Evolutionary conservation across 2,888 invertebrate genomes (phyloP).

Genomic region (Stenotaenia linearis): DNA sequence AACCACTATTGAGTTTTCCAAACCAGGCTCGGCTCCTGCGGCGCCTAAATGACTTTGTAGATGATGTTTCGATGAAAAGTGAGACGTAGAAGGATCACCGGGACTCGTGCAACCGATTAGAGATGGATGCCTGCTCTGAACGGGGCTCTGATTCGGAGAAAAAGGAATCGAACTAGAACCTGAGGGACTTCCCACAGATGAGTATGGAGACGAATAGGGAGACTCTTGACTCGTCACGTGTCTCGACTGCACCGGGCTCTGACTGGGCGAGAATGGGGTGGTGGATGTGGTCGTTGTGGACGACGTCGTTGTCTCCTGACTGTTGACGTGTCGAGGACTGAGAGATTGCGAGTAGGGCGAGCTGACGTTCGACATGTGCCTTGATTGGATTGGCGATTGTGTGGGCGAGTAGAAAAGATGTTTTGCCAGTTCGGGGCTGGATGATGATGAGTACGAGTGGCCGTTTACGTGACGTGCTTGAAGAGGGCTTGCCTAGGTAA

Average conservation of each 20-base stretch:
- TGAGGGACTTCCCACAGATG: constrained; percentile 36
- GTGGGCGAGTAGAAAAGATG: constrained; percentile 70
- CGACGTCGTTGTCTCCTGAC: constrained; percentile 29
- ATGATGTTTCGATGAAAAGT: constrained; percentile 13
- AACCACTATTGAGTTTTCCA: constrained; percentile 9
- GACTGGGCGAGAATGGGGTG: constrained; percentile 34
- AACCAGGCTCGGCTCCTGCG: not conserved
- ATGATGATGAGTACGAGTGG: constrained; percentile 37
- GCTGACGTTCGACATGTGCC: constrained; percentile 56
- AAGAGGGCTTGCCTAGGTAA: constrained; percentile 33
- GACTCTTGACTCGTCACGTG: constrained; percentile 36
- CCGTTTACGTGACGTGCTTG: constrained; percentile 36
- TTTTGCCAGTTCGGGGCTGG: constrained; percentile 37
- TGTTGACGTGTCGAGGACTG: constrained; percentile 34
- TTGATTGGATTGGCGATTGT: constrained; percentile 75
- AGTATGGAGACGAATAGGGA: constrained; percentile 36
- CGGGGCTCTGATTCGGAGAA: constrained; percentile 37
- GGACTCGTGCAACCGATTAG: not conserved
- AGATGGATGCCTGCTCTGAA: constrained; percentile 35
- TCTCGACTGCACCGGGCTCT: constrained; percentile 36
- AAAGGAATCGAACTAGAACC: constrained; percentile 37
- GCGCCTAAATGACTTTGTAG: not conserved
- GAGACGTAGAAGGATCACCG: not conserved
- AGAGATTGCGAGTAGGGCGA: constrained; percentile 35
- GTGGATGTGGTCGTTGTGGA: not conserved